Evolutionary conservation across 2,888 invertebrate species (phyloP).

Genomic region (Dryobota labecula): DNA sequence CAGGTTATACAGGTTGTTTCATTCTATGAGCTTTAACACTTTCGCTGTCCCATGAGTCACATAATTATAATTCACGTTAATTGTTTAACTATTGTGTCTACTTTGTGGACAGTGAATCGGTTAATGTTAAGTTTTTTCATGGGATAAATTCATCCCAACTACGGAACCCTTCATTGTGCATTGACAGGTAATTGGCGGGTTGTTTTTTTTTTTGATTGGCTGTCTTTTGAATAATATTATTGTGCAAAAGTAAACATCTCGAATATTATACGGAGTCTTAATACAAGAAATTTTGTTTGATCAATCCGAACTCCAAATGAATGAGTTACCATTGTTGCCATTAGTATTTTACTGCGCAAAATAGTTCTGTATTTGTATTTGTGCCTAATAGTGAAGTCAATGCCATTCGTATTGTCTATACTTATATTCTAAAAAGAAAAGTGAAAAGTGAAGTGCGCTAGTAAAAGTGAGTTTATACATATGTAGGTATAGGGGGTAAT

Average conservation of each 20-base stretch:
- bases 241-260: not conserved
- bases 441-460: no score
- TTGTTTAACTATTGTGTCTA: no score
- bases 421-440: no score
- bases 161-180: no score
- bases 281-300: not conserved
- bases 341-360: not conserved
- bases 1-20: not conserved
- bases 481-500: not conserved
- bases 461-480: not conserved
- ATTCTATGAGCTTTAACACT: not conserved
- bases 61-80: no score
- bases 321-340: not conserved
- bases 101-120: no score
- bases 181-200: no score
- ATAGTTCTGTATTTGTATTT: not conserved
- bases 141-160: no score
- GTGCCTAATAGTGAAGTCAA: not conserved
- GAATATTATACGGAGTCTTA: not conserved
- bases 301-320: not conserved
- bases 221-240: not conserved
- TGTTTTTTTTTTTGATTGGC: no score
- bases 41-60: no score
- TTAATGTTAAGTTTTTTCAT: no score
- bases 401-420: not conserved